Evolutionary conservation across 2,113 vertebrate genomes (phyloP).

Genomic region (Megalops atlanticus): DNA sequence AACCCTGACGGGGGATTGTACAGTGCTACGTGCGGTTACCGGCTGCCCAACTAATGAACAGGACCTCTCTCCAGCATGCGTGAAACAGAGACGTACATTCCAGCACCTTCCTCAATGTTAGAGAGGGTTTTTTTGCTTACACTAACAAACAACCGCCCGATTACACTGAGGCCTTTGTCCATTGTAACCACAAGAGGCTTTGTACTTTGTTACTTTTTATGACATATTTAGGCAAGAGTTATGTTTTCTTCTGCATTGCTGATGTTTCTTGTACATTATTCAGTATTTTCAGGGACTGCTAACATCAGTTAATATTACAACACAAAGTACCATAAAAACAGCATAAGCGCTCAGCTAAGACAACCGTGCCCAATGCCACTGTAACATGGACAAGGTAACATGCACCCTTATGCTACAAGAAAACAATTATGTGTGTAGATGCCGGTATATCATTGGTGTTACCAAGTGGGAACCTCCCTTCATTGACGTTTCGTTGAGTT

Average conservation of each 20-base stretch:
- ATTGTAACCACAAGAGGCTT: not conserved
- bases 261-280: not conserved
- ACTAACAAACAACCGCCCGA: not conserved
- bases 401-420: no score
- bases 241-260: not conserved
- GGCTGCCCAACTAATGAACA: slow-evolving; percentile 43
- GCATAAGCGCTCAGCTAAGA: no score
- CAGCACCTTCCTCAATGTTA: not conserved
- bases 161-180: not conserved
- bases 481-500: no score
- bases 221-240: no score
- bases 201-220: no score
- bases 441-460: no score
- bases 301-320: no score
- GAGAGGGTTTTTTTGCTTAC: not conserved
- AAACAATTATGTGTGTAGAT: no score
- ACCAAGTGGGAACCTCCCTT: no score
- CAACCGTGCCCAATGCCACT: no score
- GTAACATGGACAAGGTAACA: no score
- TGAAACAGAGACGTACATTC: not conserved
- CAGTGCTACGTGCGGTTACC: slow-evolving; percentile 37
- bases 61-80: not conserved
- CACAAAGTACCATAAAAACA: no score
- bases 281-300: not conserved
- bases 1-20: slow-evolving; percentile 27